Percentiles rank a stretch among this genome's conserved stretches.
phyloP scores from a whole-genome alignment of 2,113 vertebrate genomes.

The Paratilapia polleni region DNA sequence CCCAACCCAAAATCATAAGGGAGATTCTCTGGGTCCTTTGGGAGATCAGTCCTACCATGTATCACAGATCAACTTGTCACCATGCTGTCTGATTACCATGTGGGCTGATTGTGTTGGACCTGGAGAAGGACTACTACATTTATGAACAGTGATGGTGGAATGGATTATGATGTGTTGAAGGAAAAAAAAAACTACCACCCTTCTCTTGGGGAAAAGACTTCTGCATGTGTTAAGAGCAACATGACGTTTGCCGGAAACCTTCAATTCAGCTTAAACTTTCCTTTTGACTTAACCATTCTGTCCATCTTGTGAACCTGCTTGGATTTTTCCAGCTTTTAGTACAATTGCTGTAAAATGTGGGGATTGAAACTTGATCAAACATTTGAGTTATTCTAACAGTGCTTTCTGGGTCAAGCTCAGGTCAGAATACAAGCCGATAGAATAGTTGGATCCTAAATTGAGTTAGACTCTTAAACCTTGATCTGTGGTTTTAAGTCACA shows the following conservation, averaged over 20 bases:
- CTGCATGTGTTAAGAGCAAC: conserved; percentile 32
- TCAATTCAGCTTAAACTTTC: conserved; percentile 29
- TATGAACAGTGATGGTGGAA: conserved; percentile 60
- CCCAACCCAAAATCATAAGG: conserved; percentile 62
- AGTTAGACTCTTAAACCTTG: conserved; percentile 4
- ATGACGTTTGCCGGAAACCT: conserved; percentile 13
- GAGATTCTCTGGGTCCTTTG: conserved; percentile 30
- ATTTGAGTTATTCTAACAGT: conserved; percentile 5
- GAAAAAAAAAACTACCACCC: conserved; percentile 1
- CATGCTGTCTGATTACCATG: conserved; percentile 15
- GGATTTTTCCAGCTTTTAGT: conserved; percentile 49
- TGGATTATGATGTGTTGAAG: conserved; percentile 14
- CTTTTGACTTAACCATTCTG: conserved; percentile 26
- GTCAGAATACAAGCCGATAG: neutral
- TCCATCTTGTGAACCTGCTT: conserved; percentile 52
- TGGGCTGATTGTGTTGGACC: conserved; percentile 58
- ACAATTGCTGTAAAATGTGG: conserved; percentile 25
- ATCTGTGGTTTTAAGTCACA: conserved; percentile 53
- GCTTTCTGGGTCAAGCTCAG: neutral
- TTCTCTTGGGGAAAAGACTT: conserved; percentile 38
- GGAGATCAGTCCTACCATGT: conserved; percentile 32
- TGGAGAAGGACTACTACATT: conserved; percentile 43
- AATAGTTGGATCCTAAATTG: conserved; percentile 1
- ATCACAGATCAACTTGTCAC: conserved; percentile 24
- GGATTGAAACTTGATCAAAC: conserved; percentile 23